phyloP scores from a whole-genome alignment of 2,797 vertebrate species.

The Trachurus trachurus region DNA sequence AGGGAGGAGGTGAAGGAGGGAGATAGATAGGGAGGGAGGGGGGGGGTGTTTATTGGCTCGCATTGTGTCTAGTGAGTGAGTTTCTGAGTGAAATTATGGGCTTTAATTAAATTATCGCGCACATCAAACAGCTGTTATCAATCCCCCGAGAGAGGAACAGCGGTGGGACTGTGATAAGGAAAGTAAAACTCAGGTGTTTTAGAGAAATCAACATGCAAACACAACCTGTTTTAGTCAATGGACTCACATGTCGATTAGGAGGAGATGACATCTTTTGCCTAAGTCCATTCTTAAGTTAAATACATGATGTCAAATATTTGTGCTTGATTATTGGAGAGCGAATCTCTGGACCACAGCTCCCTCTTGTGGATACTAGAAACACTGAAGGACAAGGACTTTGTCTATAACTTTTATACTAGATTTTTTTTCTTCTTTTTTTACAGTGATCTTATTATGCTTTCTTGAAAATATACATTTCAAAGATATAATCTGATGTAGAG shows the following conservation, averaged over 20 bases:
- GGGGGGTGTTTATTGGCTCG: neutral
- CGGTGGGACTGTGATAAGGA: too few relatives aligned
- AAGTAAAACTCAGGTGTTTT: neutral
- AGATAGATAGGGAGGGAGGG: neutral
- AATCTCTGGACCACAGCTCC: conserved; percentile 33
- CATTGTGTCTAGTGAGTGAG: conserved; percentile 44
- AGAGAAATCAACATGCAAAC: neutral
- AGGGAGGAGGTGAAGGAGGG: neutral
- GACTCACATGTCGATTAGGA: neutral
- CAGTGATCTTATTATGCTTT: neutral
- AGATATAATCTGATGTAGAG: neutral
- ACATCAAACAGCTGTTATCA: neutral
- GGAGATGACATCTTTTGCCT: too few relatives aligned
- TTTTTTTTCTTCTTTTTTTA: neutral
- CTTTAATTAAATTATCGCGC: conserved; percentile 54
- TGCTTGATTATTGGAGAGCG: neutral
- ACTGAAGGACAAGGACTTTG: neutral
- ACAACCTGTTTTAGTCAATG: neutral
- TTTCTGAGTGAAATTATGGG: conserved; percentile 7
- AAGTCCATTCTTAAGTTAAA: neutral
- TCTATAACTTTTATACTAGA: neutral
- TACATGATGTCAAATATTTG: neutral
- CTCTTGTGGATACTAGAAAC: conserved; percentile 61
- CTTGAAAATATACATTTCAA: neutral
- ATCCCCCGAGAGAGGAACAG: too few relatives aligned